These are phyloP conservation scores for Isurus oxyrinchus DNA, from an alignment of 2,113 vertebrate species.

Conservation along the genomic window DNA sequence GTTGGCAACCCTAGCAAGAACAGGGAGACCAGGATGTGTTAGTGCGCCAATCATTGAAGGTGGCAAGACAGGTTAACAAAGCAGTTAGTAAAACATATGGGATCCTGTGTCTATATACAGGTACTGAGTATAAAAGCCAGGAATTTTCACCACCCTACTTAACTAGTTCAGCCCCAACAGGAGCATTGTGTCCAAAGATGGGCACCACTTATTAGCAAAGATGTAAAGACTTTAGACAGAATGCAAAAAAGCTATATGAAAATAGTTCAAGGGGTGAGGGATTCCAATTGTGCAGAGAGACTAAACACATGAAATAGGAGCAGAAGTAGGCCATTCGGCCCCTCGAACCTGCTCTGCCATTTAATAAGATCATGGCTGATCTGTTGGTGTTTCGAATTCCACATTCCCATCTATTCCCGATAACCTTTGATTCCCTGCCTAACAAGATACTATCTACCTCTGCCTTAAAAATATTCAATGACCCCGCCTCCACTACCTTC, in stretches of 20 bases:
- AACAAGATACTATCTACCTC: no score
- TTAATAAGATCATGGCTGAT: no score
- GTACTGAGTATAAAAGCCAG: background rate
- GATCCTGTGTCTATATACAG: background rate
- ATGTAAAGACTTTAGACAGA: background rate
- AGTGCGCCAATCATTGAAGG: background rate
- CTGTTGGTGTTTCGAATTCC: no score
- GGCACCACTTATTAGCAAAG: background rate
- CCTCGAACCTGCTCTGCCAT: no score
- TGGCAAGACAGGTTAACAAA: background rate
- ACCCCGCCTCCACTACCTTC: no score
- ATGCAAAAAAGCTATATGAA: background rate
- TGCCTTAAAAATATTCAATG: no score
- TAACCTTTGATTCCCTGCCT: no score
- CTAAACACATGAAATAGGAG: no score
- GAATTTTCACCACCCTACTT: background rate
- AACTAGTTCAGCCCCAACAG: background rate
- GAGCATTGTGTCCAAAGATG: background rate
- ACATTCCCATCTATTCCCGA: no score
- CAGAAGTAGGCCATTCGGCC: no score
- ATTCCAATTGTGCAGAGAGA: background rate
- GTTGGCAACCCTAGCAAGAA: no score
- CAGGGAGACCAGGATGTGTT: no score
- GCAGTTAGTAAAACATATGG: background rate
- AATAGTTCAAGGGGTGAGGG: background rate